These are phyloP conservation scores for Myiozetetes cayanensis DNA, from an alignment of 2,113 vertebrate genomes.

Conservation along the genomic window DNA sequence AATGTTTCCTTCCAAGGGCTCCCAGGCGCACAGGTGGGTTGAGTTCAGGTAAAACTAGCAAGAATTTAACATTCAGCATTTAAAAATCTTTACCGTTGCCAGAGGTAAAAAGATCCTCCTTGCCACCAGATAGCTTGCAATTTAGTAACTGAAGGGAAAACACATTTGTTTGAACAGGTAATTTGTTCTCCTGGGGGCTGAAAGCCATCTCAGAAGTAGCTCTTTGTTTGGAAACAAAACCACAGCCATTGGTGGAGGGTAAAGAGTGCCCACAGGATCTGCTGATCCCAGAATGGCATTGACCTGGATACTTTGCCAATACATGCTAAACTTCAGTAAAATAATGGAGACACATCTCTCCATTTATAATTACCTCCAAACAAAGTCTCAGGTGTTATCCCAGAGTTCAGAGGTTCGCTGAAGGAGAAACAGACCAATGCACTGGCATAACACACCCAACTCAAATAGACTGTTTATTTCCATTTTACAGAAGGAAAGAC, in stretches of 20 bases:
- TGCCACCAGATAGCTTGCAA: neutral
- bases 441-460: neutral
- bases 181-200: neutral
- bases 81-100: neutral
- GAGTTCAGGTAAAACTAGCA: neutral
- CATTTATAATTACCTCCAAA: neutral
- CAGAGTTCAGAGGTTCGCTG: neutral
- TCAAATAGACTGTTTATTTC: neutral
- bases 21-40: neutral
- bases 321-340: neutral
- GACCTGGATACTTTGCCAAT: neutral
- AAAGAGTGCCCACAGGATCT: neutral
- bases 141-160: neutral
- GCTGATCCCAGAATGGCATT: neutral
- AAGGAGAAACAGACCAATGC: neutral
- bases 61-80: neutral
- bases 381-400: neutral
- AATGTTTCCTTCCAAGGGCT: neutral
- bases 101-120: neutral
- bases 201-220: neutral
- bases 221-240: neutral
- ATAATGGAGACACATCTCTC: rapidly evolving
- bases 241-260: too few species aligned
- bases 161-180: neutral
- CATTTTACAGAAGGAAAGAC: neutral